These are phyloP conservation scores for Protonemura montana DNA, from an alignment of 2,888 invertebrate genomes.

Conservation along the genomic window DNA sequence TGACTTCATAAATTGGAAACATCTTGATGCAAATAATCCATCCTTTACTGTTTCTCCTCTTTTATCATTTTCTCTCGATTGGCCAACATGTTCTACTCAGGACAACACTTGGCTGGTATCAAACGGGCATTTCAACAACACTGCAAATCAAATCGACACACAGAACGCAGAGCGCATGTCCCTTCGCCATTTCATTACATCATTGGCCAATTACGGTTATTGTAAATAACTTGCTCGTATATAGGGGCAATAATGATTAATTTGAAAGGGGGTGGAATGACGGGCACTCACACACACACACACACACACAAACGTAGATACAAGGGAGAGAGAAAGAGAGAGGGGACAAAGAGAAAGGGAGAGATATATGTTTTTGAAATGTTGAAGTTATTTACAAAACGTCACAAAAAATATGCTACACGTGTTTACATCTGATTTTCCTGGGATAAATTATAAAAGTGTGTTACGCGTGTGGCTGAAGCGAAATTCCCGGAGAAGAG, in stretches of 20 bases:
- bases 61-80: background rate
- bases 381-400: too few species aligned
- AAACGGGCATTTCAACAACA: background rate
- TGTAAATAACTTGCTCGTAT: background rate
- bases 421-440: too few species aligned
- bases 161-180: background rate
- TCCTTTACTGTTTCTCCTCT: background rate
- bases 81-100: background rate
- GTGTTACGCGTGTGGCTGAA: too few species aligned
- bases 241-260: constrained; percentile 12
- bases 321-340: background rate
- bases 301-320: background rate
- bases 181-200: background rate
- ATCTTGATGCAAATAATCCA: background rate
- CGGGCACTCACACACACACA: background rate
- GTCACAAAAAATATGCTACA: too few species aligned
- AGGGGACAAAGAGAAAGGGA: too few species aligned
- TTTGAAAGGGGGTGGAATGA: background rate
- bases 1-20: too few species aligned
- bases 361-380: too few species aligned
- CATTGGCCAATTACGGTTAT: background rate
- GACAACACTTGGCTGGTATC: background rate
- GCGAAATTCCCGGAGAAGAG: too few species aligned
- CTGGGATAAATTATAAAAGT: too few species aligned
- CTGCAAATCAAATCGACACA: background rate